Evolutionary conservation across 2,797 vertebrate genomes (phyloP).

Genomic region (Sebastes aleutianus): DNA sequence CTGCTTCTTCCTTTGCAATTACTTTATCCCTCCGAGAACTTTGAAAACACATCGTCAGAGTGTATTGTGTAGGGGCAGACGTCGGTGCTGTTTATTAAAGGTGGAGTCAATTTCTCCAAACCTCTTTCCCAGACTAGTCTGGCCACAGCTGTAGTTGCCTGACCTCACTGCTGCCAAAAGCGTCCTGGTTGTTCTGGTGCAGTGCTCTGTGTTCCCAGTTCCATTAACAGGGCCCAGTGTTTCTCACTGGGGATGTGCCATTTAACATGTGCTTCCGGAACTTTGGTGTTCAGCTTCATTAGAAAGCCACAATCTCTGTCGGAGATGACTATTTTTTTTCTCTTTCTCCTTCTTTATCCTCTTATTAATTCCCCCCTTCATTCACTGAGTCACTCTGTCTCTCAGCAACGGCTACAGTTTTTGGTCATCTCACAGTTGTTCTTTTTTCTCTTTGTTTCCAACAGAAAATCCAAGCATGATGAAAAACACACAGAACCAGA

Average conservation of each 20-base stretch:
- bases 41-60: conserved; percentile 40
- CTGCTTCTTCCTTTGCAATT: conserved; percentile 54
- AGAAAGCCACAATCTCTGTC: conserved; percentile 41
- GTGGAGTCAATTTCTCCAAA: conserved; percentile 38
- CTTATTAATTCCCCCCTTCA: neutral
- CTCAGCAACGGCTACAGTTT: neutral
- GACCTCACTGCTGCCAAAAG: conserved; percentile 26
- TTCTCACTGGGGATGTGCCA: conserved; percentile 39
- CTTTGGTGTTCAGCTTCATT: conserved; percentile 46
- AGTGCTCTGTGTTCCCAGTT: conserved; percentile 48
- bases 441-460: conserved; percentile 38
- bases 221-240: conserved; percentile 47
- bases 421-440: conserved; percentile 22
- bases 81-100: conserved; percentile 56
- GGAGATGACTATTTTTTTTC: conserved; percentile 23
- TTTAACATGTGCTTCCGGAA: conserved; percentile 50
- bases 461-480: conserved; percentile 88
- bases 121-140: conserved; percentile 12
- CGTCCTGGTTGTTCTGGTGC: conserved; percentile 49
- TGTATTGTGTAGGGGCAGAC: conserved; percentile 34
- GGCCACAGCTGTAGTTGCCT: conserved; percentile 14
- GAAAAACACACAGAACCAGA: conserved; percentile 84
- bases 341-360: neutral
- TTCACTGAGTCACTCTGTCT: neutral
- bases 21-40: conserved; percentile 55